Evolutionary conservation across 2,888 invertebrate genomes (phyloP), one percentile per base, ranked within the genome.

Genomic region (Apotomis betuletana): DNA sequence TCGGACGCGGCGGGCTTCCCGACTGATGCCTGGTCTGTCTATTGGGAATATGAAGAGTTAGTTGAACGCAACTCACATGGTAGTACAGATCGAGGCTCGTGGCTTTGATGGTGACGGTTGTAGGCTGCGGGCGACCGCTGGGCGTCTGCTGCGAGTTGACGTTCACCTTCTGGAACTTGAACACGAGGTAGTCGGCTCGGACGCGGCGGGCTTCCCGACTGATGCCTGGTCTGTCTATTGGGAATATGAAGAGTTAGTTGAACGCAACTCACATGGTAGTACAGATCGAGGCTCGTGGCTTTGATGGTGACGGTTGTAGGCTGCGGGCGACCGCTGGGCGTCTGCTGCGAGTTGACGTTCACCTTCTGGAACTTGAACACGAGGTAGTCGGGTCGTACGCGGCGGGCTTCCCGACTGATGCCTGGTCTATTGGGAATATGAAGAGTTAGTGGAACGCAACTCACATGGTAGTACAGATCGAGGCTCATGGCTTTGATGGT

Each of bases 351-450:
- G 60, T 94, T 94, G 44, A 96, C 77, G 57, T 95, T 85, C 3
- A 88, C 85, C 78, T 90, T 89, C n/a, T n/a, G n/a, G n/a, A 92
- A 87, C 75, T 84, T 83, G 77, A 92, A 87, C 67, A 95, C 89
- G 12, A 98, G 89, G 81, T 96, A 96, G 90, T 99, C 98, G 1
- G 95, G 92, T 5, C 97, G 94, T 4, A 99, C 95, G 71, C 96
- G 95, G 67, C 98, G 95, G 74, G 95, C 94, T 95, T 97, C 98
- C 94, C 97, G 97, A 4, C 96, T 96, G 5, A 95, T 90, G 75
- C 96, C 94, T 49, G 97, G 95, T 10, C 98, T 81, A 98, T 95
- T 0, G 99, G 99, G 90, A 99, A 98, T 81, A 97, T 96, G 84
- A 41, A 36, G 62, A 36, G 13, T 41, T 41, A n/a, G 38, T 13